Base-by-base conservation (phyloP, 2,797 vertebrate species). In the Pelobates cultripes region DNA sequence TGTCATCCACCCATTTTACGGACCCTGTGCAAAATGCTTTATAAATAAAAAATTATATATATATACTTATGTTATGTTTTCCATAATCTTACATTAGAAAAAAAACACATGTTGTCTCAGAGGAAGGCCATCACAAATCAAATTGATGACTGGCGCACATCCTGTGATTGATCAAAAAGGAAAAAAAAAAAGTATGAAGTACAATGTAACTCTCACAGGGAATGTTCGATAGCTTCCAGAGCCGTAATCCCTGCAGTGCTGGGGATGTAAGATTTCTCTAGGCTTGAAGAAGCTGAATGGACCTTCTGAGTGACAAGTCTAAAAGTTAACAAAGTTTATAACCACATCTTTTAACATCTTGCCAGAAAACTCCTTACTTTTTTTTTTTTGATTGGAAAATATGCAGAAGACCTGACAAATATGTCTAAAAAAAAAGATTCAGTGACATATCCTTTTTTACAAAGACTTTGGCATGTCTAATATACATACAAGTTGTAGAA, bases 391-490 rank as follows among this genome's bases (percentile, higher is more conserved):
- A n/a, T 6, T 3, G 69, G 78, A 28, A 28, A 28, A 28, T 28
- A 28, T 28, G 28, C 28, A 28, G 28, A 28, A 28, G 28, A 28
- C 28, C 28, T 28, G 28, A 28, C 28, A 28, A 28, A 28, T 28
- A 28, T 28, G 28, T 28, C 28, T 28, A 12, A 12, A 57, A 57
- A 57, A 12, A 57, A 57, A 57, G 9, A 73, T 89, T 10, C 12
- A 85, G 64, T 74, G 82, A 88, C 86, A 68, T 75, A 71, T 83
- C 42, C 78, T 70, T 79, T 86, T 82, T 85, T 89, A 85, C 87
- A 83, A 89, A 86, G 75, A n/a, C 70, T 43, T 87, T 86, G 87
- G 83, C 83, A 83, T 75, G 87, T 84, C 12, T 83, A 84, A 69
- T 45, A 85, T 67, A 5, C 85, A 85, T 87, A 86, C 76, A 80